Conservation (phyloP, 2,113 vertebrate genomes). For the Gila orcuttii region DNA sequence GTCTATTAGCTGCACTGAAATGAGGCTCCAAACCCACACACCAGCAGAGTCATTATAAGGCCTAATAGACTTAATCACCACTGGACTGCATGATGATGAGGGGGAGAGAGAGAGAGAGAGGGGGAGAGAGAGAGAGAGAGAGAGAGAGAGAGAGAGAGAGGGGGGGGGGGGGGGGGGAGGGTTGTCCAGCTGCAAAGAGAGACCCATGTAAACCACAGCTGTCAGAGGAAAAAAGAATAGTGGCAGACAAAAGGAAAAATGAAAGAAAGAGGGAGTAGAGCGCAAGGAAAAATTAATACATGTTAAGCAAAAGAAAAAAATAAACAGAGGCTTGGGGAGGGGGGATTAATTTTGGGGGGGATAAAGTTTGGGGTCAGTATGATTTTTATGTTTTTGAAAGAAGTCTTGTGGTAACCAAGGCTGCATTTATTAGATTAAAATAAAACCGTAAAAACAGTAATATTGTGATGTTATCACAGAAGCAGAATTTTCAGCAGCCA, state of each 20-base stretch:
- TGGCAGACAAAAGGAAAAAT: slow-evolving; percentile 2
- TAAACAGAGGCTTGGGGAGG: too few species aligned
- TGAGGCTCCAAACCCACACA: slow-evolving; percentile 96
- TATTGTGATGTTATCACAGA: background rate
- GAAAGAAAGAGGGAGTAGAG: background rate
- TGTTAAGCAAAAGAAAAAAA: background rate
- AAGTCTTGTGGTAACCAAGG: background rate
- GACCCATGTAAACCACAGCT: slow-evolving; percentile 55
- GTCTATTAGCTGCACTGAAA: slow-evolving; percentile 97
- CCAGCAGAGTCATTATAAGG: slow-evolving; percentile 92
- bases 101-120: slow-evolving; percentile 6
- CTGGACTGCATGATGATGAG: slow-evolving; percentile 82
- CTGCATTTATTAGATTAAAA: background rate
- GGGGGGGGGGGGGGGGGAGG: background rate
- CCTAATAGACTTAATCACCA: slow-evolving; percentile 97
- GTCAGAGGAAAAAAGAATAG: slow-evolving; percentile 29
- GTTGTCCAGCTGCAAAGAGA: slow-evolving; percentile 54
- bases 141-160: background rate
- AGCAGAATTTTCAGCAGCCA: too few species aligned
- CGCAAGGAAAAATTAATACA: background rate
- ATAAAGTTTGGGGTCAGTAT: background rate
- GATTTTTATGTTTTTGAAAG: background rate
- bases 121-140: background rate
- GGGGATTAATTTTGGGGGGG: too few species aligned
- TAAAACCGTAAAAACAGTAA: background rate